These are phyloP conservation scores for Miniopterus natalensis DNA, from an alignment of 2,113 vertebrate genomes.

Conservation along the genomic window DNA sequence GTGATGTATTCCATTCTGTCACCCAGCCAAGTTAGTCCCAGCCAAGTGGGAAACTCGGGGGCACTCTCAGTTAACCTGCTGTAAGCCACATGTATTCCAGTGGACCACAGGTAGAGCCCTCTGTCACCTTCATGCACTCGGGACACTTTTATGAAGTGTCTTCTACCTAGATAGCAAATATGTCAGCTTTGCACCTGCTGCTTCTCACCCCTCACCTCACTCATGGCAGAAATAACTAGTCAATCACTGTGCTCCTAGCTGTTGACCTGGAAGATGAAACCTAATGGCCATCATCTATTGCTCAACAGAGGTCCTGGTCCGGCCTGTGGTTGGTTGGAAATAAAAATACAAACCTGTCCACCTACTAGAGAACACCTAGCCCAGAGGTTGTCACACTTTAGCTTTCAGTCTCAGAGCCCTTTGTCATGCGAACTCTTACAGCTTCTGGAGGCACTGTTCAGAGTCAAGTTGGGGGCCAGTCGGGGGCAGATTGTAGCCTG, in stretches of 20 bases:
- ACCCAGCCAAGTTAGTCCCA: neutral
- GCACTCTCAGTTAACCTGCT: neutral
- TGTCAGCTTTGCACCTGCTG: neutral
- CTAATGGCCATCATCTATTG: neutral
- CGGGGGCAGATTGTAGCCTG: neutral
- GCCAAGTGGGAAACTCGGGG: neutral
- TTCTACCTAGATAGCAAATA: neutral
- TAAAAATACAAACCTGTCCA: neutral
- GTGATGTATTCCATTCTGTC: neutral
- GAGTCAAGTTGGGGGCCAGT: neutral
- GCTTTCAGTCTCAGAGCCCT: neutral
- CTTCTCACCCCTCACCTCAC: neutral
- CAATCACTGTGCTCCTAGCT: neutral
- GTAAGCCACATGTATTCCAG: neutral
- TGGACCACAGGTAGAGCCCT: neutral
- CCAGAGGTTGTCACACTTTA: too few species aligned
- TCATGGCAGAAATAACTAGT: neutral
- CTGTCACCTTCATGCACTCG: rapidly evolving
- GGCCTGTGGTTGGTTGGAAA: neutral
- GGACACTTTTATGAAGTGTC: neutral
- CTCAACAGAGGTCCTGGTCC: neutral
- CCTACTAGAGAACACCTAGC: neutral
- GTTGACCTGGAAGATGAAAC: neutral
- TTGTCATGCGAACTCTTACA: neutral
- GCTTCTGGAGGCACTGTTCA: neutral